A percentile compares a stretch with the other conserved stretches of the same genome.
Conservation (phyloP, 2,797 vertebrate genomes). For the Xerus rutilus region DNA sequence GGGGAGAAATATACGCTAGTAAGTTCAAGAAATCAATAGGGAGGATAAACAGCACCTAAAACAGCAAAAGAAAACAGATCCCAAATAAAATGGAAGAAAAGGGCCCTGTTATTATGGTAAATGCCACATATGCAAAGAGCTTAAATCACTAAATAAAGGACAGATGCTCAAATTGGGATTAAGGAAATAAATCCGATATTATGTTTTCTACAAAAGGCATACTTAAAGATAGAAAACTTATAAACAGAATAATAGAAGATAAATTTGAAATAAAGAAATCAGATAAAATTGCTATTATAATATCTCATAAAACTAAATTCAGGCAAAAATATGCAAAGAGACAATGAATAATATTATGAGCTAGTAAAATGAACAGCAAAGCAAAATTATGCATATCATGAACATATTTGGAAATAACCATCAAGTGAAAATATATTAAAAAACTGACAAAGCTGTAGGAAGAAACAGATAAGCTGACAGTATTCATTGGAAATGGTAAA, state of each 20-base stretch:
- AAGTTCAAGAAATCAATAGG: background rate
- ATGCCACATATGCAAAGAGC: background rate
- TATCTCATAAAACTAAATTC: background rate
- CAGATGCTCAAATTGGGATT: background rate
- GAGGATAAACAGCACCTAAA: background rate
- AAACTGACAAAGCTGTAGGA: background rate
- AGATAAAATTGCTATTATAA: background rate
- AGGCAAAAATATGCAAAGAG: background rate
- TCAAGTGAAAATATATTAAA: background rate
- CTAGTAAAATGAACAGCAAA: background rate
- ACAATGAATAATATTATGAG: background rate
- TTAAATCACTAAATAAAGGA: constrained; percentile 15
- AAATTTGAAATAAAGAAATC: background rate
- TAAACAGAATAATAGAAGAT: background rate
- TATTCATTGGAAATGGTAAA: background rate
- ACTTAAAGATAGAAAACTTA: background rate
- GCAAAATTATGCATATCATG: background rate
- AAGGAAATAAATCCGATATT: background rate
- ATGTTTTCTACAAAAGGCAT: background rate
- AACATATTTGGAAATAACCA: background rate
- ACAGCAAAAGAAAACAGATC: background rate
- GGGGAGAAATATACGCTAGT: background rate
- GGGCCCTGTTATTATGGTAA: background rate
- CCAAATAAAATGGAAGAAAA: constrained; percentile 30
- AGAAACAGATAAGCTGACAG: background rate